Conservation (phyloP, 1,140 invertebrate genomes). For the Prorops nasuta region DNA sequence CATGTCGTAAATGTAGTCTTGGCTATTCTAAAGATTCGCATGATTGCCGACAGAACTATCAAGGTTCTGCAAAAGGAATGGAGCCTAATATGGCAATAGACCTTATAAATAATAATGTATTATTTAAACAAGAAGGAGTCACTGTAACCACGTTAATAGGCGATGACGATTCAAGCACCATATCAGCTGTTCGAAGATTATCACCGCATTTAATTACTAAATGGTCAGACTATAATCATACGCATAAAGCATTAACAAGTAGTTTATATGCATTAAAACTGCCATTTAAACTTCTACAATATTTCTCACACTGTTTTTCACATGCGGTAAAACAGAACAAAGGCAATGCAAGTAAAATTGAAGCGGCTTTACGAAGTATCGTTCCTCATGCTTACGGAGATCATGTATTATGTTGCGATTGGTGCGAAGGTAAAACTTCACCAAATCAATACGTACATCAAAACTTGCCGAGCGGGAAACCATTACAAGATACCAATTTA, state of each 20-base stretch:
- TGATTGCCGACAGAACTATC: constrained; percentile 14
- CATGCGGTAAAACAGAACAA: constrained; percentile 11
- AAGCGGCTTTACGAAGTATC: constrained; percentile 9
- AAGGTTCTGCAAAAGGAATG: constrained; percentile 16
- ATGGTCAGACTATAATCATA: constrained; percentile 21
- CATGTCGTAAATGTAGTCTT: constrained; percentile 6
- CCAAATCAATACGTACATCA: background rate
- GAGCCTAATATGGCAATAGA: constrained; percentile 17
- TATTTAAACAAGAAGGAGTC: constrained; percentile 9
- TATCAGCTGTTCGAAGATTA: constrained; percentile 5
- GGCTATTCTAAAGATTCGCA: constrained; percentile 6
- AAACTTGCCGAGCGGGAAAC: background rate
- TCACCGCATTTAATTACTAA: constrained; percentile 10
- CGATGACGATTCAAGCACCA: constrained; percentile 16
- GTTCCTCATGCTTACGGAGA: constrained; percentile 17
- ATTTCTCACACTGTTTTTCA: constrained; percentile 14
- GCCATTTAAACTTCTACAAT: constrained; percentile 7
- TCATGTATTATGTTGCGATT: constrained; percentile 10
- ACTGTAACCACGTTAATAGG: constrained; percentile 9
- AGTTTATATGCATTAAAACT: constrained; percentile 9
- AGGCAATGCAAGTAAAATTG: background rate
- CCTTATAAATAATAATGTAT: constrained; percentile 10
- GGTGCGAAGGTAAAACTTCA: background rate
- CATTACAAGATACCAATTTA: background rate
- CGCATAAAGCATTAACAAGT: constrained; percentile 7